Evolutionary conservation across 2,113 vertebrate genomes (phyloP), one percentile per base, ranked within the genome.

Genomic region (Leptobrachium ailaonicum): DNA sequence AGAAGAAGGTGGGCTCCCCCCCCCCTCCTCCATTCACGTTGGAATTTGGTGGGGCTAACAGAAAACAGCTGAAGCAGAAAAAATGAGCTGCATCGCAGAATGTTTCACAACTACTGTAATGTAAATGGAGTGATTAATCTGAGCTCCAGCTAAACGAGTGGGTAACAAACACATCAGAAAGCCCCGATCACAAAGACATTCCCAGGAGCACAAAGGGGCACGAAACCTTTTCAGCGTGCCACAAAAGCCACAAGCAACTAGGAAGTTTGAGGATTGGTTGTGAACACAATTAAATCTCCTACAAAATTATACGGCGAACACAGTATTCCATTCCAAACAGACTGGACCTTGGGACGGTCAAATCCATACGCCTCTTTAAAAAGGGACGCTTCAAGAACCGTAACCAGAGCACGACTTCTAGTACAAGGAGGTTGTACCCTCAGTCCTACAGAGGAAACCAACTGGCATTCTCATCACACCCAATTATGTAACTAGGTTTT

Each of bases 81-180:
- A 14, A 45, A 77, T 56, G 60, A 62, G 44, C 11, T 56, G 71
- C 40, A 73, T 13, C 14, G 58, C 50, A 68, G 68, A 67, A 76
- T 43, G 14, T 54, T 69, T 69, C 50, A 58, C 3, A 67, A 70
- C 76, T 77, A 70, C 76, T 77, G 53, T 69, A 77, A 70, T 77
- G 76, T 70, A 70, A 77, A 77, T 77, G 14, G 67, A 70, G 76
- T 42, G 66, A 77, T 77, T 77, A 77, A 58, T 69, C 13, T 47
- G 66, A 69, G 75, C 75, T 60, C 53, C 66, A 69, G 60, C 50
- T 64, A 66, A 63, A 67, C 45, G 2, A 41, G 68, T 14, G n/a
- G 62, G 62, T 64, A 2, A 64, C n/a, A 64, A 20, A 64, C n/a
- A 64, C n/a, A 70, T 77, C 66, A 70, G n/a, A 70, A n/a, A 60